A percentile compares a stretch with the other conserved stretches of the same genome.
Evolutionary conservation across 2,113 vertebrate species (phyloP).

Genomic region (Alligator sinensis): DNA sequence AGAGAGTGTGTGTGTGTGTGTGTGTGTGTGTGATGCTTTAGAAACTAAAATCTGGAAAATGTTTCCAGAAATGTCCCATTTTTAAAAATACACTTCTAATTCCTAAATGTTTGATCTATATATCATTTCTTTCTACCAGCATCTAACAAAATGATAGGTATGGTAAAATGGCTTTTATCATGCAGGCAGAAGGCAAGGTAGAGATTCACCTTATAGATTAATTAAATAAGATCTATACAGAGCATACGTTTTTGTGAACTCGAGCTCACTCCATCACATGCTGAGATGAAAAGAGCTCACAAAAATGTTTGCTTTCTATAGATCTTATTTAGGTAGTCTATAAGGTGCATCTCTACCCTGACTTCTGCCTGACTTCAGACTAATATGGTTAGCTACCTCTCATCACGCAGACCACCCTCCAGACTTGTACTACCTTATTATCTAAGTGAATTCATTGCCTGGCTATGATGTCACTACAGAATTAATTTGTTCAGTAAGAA

Average conservation of each 20-base stretch:
- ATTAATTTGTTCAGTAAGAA: constrained; percentile 63
- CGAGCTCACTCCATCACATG: no score
- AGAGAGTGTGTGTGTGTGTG: background rate
- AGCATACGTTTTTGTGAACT: no score
- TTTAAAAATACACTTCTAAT: background rate
- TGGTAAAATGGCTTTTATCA: background rate
- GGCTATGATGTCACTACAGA: constrained; percentile 38
- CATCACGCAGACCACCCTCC: background rate
- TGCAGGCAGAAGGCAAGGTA: background rate
- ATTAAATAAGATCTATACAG: no score
- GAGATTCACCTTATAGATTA: no score
- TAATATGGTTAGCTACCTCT: no score
- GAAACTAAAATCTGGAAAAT: background rate
- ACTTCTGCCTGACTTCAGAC: no score
- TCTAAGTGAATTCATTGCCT: constrained; percentile 43
- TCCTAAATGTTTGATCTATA: background rate
- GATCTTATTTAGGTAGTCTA: no score
- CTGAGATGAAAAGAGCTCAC: no score
- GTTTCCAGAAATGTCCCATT: background rate
- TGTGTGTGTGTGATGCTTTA: background rate
- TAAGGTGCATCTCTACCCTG: no score
- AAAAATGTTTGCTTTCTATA: no score
- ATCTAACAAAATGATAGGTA: constrained; percentile 23
- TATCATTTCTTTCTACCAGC: background rate
- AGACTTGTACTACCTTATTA: constrained; percentile 13